Percentiles rank a stretch among this genome's conserved stretches.
Conservation (phyloP, 2,888 invertebrate species). For the Polymixis flavicincta region DNA sequence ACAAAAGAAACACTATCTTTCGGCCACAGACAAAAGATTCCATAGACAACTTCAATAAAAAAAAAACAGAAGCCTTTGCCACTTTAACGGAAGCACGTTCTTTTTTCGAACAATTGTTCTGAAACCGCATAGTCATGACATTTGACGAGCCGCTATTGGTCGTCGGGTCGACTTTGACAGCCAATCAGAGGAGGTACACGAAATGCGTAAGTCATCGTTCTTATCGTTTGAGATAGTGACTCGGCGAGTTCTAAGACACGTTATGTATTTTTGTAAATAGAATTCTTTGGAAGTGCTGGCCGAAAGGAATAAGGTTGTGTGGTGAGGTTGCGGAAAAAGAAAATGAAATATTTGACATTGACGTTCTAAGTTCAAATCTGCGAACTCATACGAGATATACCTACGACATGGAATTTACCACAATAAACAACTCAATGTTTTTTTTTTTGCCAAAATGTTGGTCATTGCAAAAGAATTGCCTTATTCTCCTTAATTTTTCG, state of each 20-base stretch:
- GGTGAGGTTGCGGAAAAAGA: slow-evolving; percentile 36
- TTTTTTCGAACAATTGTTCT: slow-evolving; percentile 84
- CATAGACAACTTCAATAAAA: slow-evolving; percentile 70
- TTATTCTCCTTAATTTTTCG: neutral
- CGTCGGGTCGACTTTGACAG: slow-evolving; percentile 86
- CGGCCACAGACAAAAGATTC: slow-evolving; percentile 75
- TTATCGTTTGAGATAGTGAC: slow-evolving; percentile 88
- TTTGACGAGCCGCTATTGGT: slow-evolving; percentile 89
- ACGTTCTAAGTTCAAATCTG: slow-evolving; percentile 40
- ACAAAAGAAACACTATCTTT: slow-evolving; percentile 66
- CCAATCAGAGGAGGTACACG: slow-evolving; percentile 86
- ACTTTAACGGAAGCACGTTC: slow-evolving; percentile 88
- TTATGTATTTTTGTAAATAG: slow-evolving; percentile 70
- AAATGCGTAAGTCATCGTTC: slow-evolving; percentile 88
- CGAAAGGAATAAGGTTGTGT: slow-evolving; percentile 39
- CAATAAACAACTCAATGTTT: neutral
- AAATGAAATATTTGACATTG: slow-evolving; percentile 33
- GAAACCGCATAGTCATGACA: slow-evolving; percentile 86
- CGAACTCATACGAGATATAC: slow-evolving; percentile 8
- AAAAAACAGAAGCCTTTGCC: slow-evolving; percentile 84
- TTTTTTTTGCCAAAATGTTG: neutral
- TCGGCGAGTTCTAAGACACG: slow-evolving; percentile 71
- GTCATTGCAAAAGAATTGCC: neutral
- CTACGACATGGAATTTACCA: neutral
- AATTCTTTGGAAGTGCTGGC: slow-evolving; percentile 58